These are phyloP conservation scores for Hypomecis atomaria DNA, from an alignment of 2,888 invertebrate species.

Conservation along the genomic window DNA sequence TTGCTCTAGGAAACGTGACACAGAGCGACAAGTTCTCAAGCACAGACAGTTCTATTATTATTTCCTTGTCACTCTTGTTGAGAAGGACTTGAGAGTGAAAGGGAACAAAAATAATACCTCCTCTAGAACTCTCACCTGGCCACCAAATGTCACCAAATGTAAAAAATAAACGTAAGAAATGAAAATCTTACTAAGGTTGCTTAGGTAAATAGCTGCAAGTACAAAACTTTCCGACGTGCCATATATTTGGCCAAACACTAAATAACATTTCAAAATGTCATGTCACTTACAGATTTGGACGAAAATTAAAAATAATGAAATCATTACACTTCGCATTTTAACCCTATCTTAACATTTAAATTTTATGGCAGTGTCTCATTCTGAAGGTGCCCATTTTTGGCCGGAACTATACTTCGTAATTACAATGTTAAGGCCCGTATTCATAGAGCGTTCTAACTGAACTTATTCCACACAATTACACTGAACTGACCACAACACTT, in stretches of 20 bases:
- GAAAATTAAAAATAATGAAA: conserved; percentile 7
- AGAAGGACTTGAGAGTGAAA: no score
- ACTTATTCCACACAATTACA: not conserved
- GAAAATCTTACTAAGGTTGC: no score
- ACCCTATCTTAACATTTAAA: conserved; percentile 25
- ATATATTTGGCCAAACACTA: conserved; percentile 19
- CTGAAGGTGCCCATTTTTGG: conserved; percentile 58
- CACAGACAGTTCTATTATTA: no score
- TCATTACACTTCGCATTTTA: conserved; percentile 13
- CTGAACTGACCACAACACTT: not conserved
- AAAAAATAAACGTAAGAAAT: no score
- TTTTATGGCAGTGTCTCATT: conserved; percentile 70
- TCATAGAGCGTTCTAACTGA: conserved; percentile 11
- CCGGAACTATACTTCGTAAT: conserved; percentile 24
- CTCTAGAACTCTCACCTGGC: no score
- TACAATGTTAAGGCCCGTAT: conserved; percentile 16
- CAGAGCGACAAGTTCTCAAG: no score
- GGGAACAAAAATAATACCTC: no score
- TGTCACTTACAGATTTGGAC: conserved; percentile 6
- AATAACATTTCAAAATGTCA: conserved; percentile 12
- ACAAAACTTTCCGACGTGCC: conserved; percentile 12
- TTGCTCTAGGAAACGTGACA: no score
- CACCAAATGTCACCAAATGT: no score
- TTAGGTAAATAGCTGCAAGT: not conserved
- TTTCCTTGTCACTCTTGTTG: no score